Evolutionary conservation across 2,113 vertebrate genomes (phyloP), one percentile per base, ranked within the genome.

Genomic region (Platichthys stellatus): DNA sequence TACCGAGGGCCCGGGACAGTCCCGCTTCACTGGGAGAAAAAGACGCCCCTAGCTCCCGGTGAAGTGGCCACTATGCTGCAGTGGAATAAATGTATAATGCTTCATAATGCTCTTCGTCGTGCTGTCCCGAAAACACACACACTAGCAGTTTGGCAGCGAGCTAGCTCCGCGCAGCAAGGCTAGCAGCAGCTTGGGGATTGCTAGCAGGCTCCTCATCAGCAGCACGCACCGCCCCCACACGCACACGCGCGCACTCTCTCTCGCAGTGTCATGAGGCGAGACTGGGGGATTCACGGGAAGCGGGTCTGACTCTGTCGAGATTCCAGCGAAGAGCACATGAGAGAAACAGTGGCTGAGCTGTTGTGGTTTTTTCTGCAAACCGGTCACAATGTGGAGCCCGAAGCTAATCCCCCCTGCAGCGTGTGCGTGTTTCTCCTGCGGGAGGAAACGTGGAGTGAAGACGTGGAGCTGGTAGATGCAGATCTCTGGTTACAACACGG

Each of bases 161-260:
- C 76, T 90, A 92, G 83, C 85, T 69, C 67, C 43, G 0, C 73
- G 38, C 58, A 24, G 86, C 51, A 9, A 20, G 20, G 51, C 78
- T 87, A 90, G 77, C 47, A 51, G 56, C 81, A 90, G 76, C 58
- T 63, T 24, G 26, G 69, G 38, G 66, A 62, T 21, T 74, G 78
- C 78, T 86, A 86, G 72, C 81, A 57, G 69, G 78, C 78, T 87
- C 71, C 38, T 90, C 78, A 40, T 78, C 68, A 69, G 7, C 47
- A 51, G 47, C 7, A 51, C 43, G 82, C 77, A 89, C 82, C 90
- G 89, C 90, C 91, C 87, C 81, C 90, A 63, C 75, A 58, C 56
- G 6, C 56, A 15, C 56, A 26, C 56, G 2, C 56, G 0, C 24
- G 2, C 59, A 5, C 59, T 12, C 5, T 12, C 35, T 12, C 45